Evolutionary conservation across 2,888 invertebrate genomes (phyloP), one percentile per base, ranked within the genome.

Genomic region (Zhuqinia jingwanae): DNA sequence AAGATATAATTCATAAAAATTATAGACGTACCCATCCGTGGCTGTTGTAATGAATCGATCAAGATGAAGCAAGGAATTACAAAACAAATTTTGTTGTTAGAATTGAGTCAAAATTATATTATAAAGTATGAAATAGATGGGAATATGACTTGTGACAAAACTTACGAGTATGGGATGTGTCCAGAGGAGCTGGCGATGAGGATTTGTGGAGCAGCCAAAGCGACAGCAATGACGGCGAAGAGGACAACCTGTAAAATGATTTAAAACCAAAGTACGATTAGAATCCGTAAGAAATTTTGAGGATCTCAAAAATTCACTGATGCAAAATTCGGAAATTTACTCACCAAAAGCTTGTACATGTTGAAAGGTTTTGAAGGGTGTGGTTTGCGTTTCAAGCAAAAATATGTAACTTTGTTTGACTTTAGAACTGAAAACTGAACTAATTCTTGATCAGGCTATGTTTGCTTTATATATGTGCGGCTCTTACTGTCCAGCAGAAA

Each of bases 121-220:
- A 73, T 27, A 17, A n/a, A n/a, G n/a, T n/a, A n/a, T n/a, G n/a
- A n/a, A n/a, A n/a, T n/a, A n/a, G n/a, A n/a, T n/a, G n/a, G n/a
- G n/a, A n/a, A n/a, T n/a, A n/a, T n/a, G n/a, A n/a, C n/a, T n/a
- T n/a, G n/a, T n/a, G n/a, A n/a, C n/a, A 27, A 27, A n/a, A n/a
- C 82, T 63, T 83, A 79, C 75, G 78, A 22, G 86, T 88, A 88
- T 78, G 88, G 88, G 11, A 88, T 45, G 25, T 79, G 79, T 58
- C 65, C 88, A 36, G 13, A 20, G 65, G 20, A 17, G 75, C 22
- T 30, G 75, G 79, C 75, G 30, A 73, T 65, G 65, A 88, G 79
- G 83, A 58, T 47, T 86, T 88, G 88, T 73, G 89, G 89, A 30
- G 89, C 89, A 73, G 89, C 89, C 81, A 89, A 56, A 25, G 89